Base-by-base conservation (phyloP, 2,888 invertebrate species). In the Diplazon laetatorius region DNA sequence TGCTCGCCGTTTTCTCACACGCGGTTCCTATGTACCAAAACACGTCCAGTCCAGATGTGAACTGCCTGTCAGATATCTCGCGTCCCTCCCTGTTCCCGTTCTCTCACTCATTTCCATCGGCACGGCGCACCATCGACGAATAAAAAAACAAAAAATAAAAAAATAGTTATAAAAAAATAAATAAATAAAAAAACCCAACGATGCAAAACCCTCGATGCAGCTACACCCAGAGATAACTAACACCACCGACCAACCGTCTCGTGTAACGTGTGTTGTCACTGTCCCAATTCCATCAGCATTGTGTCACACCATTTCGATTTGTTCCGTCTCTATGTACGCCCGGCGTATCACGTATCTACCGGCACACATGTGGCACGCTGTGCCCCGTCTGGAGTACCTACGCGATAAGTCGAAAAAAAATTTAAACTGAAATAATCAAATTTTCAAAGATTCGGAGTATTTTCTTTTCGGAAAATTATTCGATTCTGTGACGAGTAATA, bases 241-340 rank as follows among this genome's bases (percentile, higher is more conserved):
- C 39, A 10, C 39, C 25, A 18, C 2, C 52, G 22, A 25, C 18
- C 52, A 35, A 25, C 18, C 10, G 14, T 16, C 37, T 20, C 22
- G n/a, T 30, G 14, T 59, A 59, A 37, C 37, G 65, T 68, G 72
- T 79, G 80, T 83, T 82, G 78, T 76, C 76, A 70, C 76, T 82
- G 87, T 84, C 87, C 87, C 84, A 86, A 87, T 87, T 87, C 84
- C 84, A 57, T 50, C 77, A 77, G 66, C 84, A 83, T 86, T 84
- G 86, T 85, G 83, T 82, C 85, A 86, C 78, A 78, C 83, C 82
- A 85, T 83, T 86, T 83, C 82, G 76, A 84, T 78, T 84, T 76
- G 52, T 74, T 39, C 18, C 46, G n/a, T 70, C 22, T 39, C 46
- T 65, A 52, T 50, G 39, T 59, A 50, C 35, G 14, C 18, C n/a